Conservation (phyloP, 2,888 invertebrate genomes). For the Perithous albicinctus region DNA sequence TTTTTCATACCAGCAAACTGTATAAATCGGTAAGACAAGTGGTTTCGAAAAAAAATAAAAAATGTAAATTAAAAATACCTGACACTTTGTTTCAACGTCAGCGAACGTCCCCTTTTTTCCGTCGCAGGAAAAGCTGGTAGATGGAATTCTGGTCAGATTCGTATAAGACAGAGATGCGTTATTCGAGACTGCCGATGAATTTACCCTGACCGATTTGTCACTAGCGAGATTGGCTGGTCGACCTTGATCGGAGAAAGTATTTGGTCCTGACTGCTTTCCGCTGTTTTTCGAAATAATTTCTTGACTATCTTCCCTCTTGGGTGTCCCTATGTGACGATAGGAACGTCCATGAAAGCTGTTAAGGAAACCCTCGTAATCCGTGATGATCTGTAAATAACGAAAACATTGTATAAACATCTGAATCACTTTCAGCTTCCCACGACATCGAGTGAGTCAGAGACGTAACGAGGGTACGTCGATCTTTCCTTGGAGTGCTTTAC, state of each 20-base stretch:
- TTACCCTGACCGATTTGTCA: constrained; percentile 23
- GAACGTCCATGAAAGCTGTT: constrained; percentile 74
- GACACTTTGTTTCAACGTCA: constrained; percentile 93
- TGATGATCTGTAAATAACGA: constrained; percentile 72
- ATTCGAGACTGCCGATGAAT: not conserved
- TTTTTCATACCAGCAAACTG: too few relatives aligned
- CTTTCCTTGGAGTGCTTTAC: constrained; percentile 15
- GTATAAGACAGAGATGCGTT: constrained; percentile 65
- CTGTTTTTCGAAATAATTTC: constrained; percentile 26
- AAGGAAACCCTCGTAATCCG: constrained; percentile 77
- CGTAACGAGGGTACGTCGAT: constrained; percentile 16
- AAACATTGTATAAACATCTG: not conserved
- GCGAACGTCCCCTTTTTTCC: constrained; percentile 94
- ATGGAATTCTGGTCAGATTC: constrained; percentile 86
- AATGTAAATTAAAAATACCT: constrained; percentile 85
- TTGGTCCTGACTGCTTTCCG: not conserved
- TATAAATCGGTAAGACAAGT: too few relatives aligned
- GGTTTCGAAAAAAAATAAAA: not conserved
- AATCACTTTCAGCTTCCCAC: constrained; percentile 2
- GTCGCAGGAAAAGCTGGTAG: constrained; percentile 91
- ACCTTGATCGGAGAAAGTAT: constrained; percentile 4
- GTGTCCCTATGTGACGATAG: constrained; percentile 67
- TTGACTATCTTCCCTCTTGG: constrained; percentile 23
- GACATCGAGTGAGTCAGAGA: not conserved
- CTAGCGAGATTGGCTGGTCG: not conserved